A percentile compares a stretch with the other conserved stretches of the same genome.
These are phyloP conservation scores for Scalopus aquaticus DNA, from an alignment of 2,113 vertebrate genomes.

Conservation along the genomic window DNA sequence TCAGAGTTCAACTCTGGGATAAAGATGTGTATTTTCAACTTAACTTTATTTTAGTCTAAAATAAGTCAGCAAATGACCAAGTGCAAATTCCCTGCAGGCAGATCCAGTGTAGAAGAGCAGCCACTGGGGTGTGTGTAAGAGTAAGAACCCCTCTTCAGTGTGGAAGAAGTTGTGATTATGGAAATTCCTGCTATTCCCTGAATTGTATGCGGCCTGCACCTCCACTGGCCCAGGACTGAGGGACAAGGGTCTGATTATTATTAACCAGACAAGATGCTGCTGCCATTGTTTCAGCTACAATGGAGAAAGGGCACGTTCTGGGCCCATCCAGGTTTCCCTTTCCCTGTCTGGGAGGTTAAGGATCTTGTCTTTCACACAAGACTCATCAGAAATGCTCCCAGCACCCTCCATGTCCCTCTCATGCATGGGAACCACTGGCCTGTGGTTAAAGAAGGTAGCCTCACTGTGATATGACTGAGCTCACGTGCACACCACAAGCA, in stretches of 20 bases:
- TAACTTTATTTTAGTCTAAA: neutral
- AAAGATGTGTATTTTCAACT: neutral
- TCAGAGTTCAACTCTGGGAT: neutral
- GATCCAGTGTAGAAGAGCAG: neutral
- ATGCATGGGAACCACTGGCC: neutral
- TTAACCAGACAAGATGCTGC: neutral
- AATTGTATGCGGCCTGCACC: neutral
- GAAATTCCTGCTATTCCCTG: neutral
- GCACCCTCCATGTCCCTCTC: neutral
- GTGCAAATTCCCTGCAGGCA: neutral
- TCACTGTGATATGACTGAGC: neutral
- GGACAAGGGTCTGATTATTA: neutral
- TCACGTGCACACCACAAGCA: neutral
- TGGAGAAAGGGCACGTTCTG: neutral
- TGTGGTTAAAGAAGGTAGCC: neutral
- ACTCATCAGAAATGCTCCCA: constrained; percentile 3
- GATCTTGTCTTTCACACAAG: constrained; percentile 2
- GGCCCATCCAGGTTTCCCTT: neutral
- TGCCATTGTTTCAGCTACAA: neutral
- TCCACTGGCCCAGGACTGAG: neutral
- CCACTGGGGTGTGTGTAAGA: neutral
- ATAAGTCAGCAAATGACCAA: neutral
- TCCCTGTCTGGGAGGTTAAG: neutral
- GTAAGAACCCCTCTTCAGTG: neutral
- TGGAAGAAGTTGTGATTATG: neutral